These are phyloP conservation scores for Drosophila algonquin DNA, from an alignment of 2,888 invertebrate species.

Conservation along the genomic window DNA sequence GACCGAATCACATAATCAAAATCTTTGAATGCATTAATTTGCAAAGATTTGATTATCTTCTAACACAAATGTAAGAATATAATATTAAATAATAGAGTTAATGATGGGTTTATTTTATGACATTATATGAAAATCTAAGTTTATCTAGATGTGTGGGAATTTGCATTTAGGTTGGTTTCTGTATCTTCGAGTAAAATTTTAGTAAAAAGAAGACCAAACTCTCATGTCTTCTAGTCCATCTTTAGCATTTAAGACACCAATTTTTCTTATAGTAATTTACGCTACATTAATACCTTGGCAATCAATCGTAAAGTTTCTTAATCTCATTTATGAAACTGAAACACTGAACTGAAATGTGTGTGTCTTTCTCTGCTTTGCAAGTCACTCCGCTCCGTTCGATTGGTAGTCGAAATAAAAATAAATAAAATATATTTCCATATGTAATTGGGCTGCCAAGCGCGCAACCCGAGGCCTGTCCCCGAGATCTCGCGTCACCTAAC, in stretches of 20 bases:
- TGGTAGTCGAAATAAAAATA: conserved; percentile 14
- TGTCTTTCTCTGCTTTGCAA: not conserved
- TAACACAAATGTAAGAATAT: not conserved
- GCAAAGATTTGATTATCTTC: not conserved
- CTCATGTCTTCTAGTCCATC: no score
- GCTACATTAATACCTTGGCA: not conserved
- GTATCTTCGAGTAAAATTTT: no score
- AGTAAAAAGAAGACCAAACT: no score
- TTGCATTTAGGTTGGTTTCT: no score
- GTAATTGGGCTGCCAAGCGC: conserved; percentile 32
- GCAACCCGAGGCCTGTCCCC: conserved; percentile 38
- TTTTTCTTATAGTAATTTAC: not conserved
- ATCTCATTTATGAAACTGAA: conserved; percentile 8
- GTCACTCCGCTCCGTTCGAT: not conserved
- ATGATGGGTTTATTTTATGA: no score
- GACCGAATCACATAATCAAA: no score
- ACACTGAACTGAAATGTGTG: conserved; percentile 7
- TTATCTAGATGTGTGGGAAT: no score
- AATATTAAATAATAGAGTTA: not conserved
- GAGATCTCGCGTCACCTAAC: conserved; percentile 12
- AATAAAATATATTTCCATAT: conserved; percentile 28
- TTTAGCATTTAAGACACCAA: not conserved
- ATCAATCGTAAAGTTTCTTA: not conserved
- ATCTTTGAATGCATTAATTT: no score
- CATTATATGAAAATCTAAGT: no score